A percentile compares a stretch with the other conserved stretches of the same genome.
Evolutionary conservation across 2,797 vertebrate species (phyloP).

Genomic region (Adrianichthys oophorus): DNA sequence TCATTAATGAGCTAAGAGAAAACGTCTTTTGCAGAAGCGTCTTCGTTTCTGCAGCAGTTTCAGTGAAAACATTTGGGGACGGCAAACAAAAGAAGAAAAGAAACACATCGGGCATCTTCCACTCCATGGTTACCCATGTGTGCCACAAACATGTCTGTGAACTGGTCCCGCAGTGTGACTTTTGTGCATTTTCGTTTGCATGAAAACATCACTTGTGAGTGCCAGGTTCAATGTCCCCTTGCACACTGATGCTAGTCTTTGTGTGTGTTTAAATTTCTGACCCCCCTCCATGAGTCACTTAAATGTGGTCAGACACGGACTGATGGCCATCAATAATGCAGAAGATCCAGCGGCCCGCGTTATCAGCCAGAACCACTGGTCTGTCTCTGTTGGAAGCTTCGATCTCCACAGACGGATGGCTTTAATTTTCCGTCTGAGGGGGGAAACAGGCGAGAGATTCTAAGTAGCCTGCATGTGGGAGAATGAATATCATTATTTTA

Average conservation of each 20-base stretch:
- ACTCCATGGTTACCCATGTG: not conserved
- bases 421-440: slow-evolving; percentile 69
- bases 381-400: slow-evolving; percentile 57
- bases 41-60: too few relatives aligned
- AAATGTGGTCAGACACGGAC: slow-evolving; percentile 73
- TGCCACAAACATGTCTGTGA: not conserved
- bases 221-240: slow-evolving; percentile 42
- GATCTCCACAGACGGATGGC: slow-evolving; percentile 62
- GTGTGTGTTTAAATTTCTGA: slow-evolving; percentile 57
- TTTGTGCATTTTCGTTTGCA: slow-evolving; percentile 45
- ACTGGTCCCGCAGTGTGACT: not conserved
- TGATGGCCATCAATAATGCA: slow-evolving; percentile 81
- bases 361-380: slow-evolving; percentile 58
- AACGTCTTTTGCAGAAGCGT: too few relatives aligned
- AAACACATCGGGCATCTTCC: not conserved
- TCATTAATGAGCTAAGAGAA: too few relatives aligned
- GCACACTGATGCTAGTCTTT: slow-evolving; percentile 43
- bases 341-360: slow-evolving; percentile 45
- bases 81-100: not conserved
- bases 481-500: slow-evolving; percentile 40
- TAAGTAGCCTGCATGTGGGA: slow-evolving; percentile 15
- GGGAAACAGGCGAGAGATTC: slow-evolving; percentile 9
- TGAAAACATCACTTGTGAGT: slow-evolving; percentile 49
- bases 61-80: too few relatives aligned
- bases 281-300: slow-evolving; percentile 63